These are phyloP conservation scores for Gobiocypris rarus DNA, from an alignment of 2,113 vertebrate species.

Conservation along the genomic window DNA sequence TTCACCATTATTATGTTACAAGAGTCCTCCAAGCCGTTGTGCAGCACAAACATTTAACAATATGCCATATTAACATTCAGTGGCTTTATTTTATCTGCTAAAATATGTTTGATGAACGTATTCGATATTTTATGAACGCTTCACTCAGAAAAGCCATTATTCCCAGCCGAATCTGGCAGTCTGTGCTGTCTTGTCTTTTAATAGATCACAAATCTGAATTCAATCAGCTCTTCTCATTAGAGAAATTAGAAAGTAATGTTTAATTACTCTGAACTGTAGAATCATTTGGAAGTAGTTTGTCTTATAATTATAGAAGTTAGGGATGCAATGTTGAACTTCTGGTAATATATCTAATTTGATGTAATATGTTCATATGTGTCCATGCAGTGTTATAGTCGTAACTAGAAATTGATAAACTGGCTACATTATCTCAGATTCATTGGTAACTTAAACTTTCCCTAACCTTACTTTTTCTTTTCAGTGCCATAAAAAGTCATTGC, in stretches of 20 bases:
- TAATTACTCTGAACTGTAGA: not conserved
- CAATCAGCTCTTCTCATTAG: slow-evolving; percentile 3
- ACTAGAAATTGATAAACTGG: not conserved
- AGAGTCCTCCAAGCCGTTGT: not conserved
- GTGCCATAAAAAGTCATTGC: too few relatives aligned
- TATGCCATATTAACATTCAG: not conserved
- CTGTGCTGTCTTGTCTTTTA: not conserved
- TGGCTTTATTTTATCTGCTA: too few relatives aligned
- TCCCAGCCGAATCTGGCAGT: not conserved
- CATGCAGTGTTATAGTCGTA: not conserved
- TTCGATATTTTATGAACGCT: not conserved
- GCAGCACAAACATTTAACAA: not conserved
- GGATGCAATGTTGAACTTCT: not conserved
- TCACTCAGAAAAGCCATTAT: slow-evolving; percentile 2
- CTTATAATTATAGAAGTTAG: not conserved
- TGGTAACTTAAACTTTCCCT: not conserved
- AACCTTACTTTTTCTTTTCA: not conserved
- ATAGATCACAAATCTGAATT: slow-evolving; percentile 25
- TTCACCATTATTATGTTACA: not conserved
- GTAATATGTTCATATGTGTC: not conserved
- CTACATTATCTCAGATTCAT: not conserved
- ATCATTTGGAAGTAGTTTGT: not conserved
- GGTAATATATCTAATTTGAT: not conserved
- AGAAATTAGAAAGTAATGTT: not conserved
- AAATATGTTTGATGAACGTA: too few relatives aligned